Evolutionary conservation across 2,113 vertebrate species (phyloP), one percentile per base, ranked within the genome.

Genomic region (Asarcornis scutulata): DNA sequence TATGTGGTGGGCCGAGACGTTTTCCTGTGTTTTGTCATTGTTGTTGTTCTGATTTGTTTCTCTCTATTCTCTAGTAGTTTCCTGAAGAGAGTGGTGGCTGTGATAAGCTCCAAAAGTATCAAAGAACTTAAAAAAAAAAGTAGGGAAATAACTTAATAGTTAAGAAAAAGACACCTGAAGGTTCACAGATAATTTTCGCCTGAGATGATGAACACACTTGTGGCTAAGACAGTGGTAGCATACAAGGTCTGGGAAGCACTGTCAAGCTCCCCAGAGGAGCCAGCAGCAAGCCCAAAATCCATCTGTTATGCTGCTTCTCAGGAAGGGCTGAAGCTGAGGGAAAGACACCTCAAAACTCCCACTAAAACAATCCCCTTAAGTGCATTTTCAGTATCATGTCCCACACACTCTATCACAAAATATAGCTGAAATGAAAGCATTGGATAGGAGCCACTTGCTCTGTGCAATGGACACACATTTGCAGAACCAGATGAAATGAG

Each of bases 211-310:
- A 50, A 42, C 20, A 22, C 11, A 27, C n/a, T 14, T 40, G 12
- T 42, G 23, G 36, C 26, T 32, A 55, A 52, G 31, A 18, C 17
- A 29, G 0, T 4, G 27, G 29, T 4, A 0, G 1, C 20, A 17
- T 12, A 4, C 0, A 1, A 71, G 9, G 9, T 27, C 23, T 82
- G 69, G 50, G 36, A 50, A 69, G 9, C 22, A 22, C 5, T 20
- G 4, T 2, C 27, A 20, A 11, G 29, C 7, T n/a, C 13, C 20
- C 8, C 38, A 20, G 44, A 25, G 12, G 12, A 52, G 62, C 5
- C 13, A 26, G 52, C 25, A 72, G 32, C 22, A 53, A 27, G n/a
- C 71, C 8, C 27, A 46, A 11, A 31, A 13, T 74, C 31, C 36
- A 23, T 12, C 16, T 9, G 12, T n/a, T 40, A 5, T 18, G 26